These are phyloP conservation scores for Hippopotamyrus pictus DNA, from an alignment of 2,797 vertebrate species.

Conservation along the genomic window DNA sequence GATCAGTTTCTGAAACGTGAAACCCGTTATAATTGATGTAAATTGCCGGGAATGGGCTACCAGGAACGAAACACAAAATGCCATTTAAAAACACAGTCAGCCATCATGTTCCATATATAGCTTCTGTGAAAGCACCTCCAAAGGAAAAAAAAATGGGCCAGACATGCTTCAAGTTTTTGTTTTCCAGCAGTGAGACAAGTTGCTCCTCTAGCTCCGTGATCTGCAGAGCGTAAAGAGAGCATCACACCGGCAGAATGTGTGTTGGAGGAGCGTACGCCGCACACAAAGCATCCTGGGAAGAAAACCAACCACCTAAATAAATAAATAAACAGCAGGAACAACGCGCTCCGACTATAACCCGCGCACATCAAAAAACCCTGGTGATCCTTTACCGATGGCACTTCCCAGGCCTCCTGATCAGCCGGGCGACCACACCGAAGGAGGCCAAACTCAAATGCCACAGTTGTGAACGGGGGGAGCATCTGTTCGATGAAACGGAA, in stretches of 20 bases:
- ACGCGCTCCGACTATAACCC: background rate
- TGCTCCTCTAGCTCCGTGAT: constrained; percentile 1
- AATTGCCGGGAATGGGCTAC: background rate
- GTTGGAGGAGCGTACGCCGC: background rate
- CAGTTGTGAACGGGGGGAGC: background rate
- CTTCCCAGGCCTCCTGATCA: background rate
- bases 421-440: background rate
- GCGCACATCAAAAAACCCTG: background rate
- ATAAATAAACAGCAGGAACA: background rate
- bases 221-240: constrained; percentile 2
- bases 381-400: background rate
- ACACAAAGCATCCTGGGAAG: constrained; percentile 7
- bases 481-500: background rate
- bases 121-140: background rate
- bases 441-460: background rate
- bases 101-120: background rate
- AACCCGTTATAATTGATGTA: background rate
- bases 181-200: constrained; percentile 2
- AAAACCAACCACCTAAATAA: background rate
- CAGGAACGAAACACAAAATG: background rate
- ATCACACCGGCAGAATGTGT: background rate
- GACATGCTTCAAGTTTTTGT: constrained; percentile 6
- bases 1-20: background rate
- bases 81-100: background rate
- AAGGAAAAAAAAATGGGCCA: background rate